Evolutionary conservation across 2,888 invertebrate genomes (phyloP).

Genomic region (Brenthis daphne): DNA sequence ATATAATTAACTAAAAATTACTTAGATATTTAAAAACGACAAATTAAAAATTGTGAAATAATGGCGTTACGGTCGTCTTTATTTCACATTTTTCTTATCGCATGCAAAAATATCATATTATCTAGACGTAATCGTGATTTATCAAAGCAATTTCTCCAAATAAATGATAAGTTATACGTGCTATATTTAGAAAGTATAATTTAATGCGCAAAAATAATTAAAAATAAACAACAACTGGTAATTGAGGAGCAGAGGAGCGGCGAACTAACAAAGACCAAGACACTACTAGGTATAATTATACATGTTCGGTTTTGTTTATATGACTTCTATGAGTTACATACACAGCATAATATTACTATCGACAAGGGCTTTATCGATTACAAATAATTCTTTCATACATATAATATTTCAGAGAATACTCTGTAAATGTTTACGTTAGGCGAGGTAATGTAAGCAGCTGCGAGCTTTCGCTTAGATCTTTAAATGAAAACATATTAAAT

Average conservation of each 20-base stretch:
- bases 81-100: conserved; percentile 16
- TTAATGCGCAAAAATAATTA: too few relatives aligned
- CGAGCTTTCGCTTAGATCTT: conserved; percentile 12
- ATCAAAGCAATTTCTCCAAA: conserved; percentile 24
- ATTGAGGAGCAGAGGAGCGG: too few relatives aligned
- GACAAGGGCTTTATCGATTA: conserved; percentile 10
- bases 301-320: too few relatives aligned
- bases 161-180: background rate
- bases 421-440: conserved; percentile 11
- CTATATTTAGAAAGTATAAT: background rate
- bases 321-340: background rate
- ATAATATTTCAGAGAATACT: conserved; percentile 11
- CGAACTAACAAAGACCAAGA: too few relatives aligned
- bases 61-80: too few relatives aligned
- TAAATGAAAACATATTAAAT: conserved; percentile 12
- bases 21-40: too few relatives aligned
- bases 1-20: too few relatives aligned
- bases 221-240: too few relatives aligned
- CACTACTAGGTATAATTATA: too few relatives aligned
- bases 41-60: too few relatives aligned
- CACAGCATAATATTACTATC: conserved; percentile 6
- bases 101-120: conserved; percentile 28
- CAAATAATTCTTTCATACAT: conserved; percentile 9
- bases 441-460: conserved; percentile 11
- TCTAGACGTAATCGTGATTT: conserved; percentile 28